phyloP scores from a whole-genome alignment of 1,140 invertebrate genomes.

The Saxidomus purpurata region DNA sequence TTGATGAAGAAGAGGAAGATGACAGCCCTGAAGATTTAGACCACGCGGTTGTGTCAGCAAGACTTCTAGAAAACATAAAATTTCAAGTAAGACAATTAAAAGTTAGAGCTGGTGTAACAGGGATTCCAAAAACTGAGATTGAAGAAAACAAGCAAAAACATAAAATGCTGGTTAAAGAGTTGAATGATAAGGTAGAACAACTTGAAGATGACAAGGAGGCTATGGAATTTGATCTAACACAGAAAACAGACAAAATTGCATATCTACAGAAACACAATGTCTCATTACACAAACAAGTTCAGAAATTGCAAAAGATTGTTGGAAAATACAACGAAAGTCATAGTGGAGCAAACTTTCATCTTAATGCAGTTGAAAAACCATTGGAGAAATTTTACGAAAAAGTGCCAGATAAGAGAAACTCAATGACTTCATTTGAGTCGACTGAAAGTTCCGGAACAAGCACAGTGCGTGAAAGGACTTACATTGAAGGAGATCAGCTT shows the following conservation, averaged over 20 bases:
- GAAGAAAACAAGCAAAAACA: constrained; percentile 45
- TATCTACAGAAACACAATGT: constrained; percentile 70
- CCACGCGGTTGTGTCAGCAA: constrained; percentile 21
- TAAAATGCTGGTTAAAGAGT: constrained; percentile 22
- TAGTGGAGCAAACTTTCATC: constrained; percentile 72
- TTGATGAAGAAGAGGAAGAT: constrained; percentile 58
- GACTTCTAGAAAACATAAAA: constrained; percentile 54
- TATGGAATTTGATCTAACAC: constrained; percentile 18
- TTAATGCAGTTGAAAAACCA: constrained; percentile 63
- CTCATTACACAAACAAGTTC: constrained; percentile 66
- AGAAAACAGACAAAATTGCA: constrained; percentile 65
- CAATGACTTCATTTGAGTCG: background rate
- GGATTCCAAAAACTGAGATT: constrained; percentile 40
- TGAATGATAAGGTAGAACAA: constrained; percentile 40
- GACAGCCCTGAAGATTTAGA: constrained; percentile 37
- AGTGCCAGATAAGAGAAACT: background rate
- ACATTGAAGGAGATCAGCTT: constrained; percentile 75
- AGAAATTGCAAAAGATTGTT: constrained; percentile 71
- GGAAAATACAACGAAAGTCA: constrained; percentile 74
- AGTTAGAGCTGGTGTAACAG: constrained; percentile 43
- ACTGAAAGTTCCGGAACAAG: background rate
- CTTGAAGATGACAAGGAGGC: constrained; percentile 65
- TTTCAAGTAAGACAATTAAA: constrained; percentile 61
- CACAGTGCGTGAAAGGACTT: constrained; percentile 65
- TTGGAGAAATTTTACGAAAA: background rate